Evolutionary conservation across 2,797 vertebrate genomes (phyloP), one percentile per base, ranked within the genome.

Genomic region (Mallotus villosus): DNA sequence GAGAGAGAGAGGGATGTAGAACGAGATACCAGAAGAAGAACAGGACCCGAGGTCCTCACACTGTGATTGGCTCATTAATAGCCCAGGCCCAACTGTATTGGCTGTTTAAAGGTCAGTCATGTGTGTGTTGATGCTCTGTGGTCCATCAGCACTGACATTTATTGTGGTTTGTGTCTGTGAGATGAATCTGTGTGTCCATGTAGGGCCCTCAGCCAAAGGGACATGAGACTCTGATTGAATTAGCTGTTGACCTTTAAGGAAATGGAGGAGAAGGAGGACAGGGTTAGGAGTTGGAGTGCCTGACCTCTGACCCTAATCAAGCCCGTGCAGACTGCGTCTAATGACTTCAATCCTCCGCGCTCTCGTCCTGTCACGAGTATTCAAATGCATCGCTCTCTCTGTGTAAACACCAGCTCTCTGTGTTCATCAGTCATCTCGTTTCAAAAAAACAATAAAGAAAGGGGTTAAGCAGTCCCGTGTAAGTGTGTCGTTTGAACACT

Each of bases 121-220:
- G 86, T 82, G 86, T 82, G 82, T 72, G 76, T 76, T 82, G 65
- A 76, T 79, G 85, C 82, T 87, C 92, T 93, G 91, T 11, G 75
- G 90, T 91, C 80, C 85, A 81, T 92, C 92, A 90, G 27, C 75
- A 59, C 17, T 91, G 91, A 91, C 90, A 84, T 89, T 89, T 88
- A 91, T 88, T 82, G 86, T 46, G 59, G 84, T 77, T 86, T 84
- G 85, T 81, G 78, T 82, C 81, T 72, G 74, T 69, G 41, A 86
- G 83, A 88, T 88, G 81, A 74, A 87, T 87, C 88, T 87, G 84
- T 85, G 88, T 89, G 81, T 82, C 78, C 74, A 84, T 89, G 85
- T 83, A 82, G 21, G 81, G 81, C 88, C 81, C 82, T 57, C 53
- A 71, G 81, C 76, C 84, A 77, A 86, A 84, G 79, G 81, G 75